phyloP scores from a whole-genome alignment of 2,797 vertebrate species.

The Sebastes itinus region DNA sequence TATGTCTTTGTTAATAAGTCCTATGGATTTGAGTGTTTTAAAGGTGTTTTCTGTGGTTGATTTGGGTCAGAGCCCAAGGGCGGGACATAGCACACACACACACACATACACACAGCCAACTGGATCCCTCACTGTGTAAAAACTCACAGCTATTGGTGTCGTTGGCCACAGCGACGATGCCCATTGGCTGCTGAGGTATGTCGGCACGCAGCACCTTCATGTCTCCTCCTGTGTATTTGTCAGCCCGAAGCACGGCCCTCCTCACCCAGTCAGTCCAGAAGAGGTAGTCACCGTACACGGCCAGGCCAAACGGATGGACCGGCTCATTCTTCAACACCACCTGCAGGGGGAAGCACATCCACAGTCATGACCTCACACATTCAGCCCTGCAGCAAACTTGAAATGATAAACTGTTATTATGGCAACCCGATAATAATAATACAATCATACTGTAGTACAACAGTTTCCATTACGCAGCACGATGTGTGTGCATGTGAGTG shows the following conservation, averaged over 20 bases:
- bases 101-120: not conserved
- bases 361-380: not conserved
- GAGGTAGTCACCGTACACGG: constrained; percentile 95
- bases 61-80: too few relatives aligned
- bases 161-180: constrained; percentile 95
- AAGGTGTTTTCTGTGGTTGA: too few relatives aligned
- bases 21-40: too few relatives aligned
- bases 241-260: constrained; percentile 93
- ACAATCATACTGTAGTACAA: not conserved
- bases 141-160: constrained; percentile 98
- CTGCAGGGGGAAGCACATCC: constrained; percentile 74
- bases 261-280: constrained; percentile 99
- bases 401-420: not conserved
- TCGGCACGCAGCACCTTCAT: constrained; percentile 95
- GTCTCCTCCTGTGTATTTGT: constrained; percentile 94
- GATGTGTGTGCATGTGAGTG: not conserved
- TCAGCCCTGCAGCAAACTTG: not conserved
- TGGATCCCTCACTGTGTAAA: not conserved
- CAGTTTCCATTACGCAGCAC: not conserved
- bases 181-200: constrained; percentile 99
- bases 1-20: too few relatives aligned
- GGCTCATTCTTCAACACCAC: constrained; percentile 96
- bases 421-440: not conserved
- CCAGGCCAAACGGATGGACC: constrained; percentile 94
- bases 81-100: not conserved